Evolutionary conservation across 2,888 invertebrate genomes (phyloP), one percentile per base, ranked within the genome.

Genomic region (Pyrrhia umbra): DNA sequence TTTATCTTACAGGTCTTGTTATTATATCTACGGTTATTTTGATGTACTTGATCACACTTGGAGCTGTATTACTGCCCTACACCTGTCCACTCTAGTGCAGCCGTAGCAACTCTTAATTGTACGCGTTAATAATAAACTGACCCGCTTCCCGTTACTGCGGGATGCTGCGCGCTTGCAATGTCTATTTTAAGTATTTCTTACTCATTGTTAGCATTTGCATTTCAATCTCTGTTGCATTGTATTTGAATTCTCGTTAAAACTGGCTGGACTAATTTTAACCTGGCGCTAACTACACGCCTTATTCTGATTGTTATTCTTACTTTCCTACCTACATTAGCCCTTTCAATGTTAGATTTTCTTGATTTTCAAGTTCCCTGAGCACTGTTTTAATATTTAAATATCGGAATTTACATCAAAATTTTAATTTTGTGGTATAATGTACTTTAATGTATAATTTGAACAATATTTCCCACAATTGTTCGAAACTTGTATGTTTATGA

Each of bases 181-280:
- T 84, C 82, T 89, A 88, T 85, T 85, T 82, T 82, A 80, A 82
- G 81, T 77, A 58, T 70, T 72, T 75, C 82, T 86, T 85, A 86
- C 76, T 88, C 88, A 88, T 85, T 85, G 84, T 85, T 67, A 63
- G 66, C 67, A 72, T 68, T 71, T 58, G 60, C 65, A 69, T 61
- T 62, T 63, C 52, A 25, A 58, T 71, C 30, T 58, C 51, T 25
- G 39, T 18, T 75, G 49, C 54, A 55, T 46, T 61, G 45, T 57
- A 50, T 18, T 68, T 39, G 39, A 42, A 65, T 71, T 71, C 34
- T 43, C 10, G 39, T 43, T 67, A 16, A 51, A 30, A 37, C 37
- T 23, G 34, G n/a, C 40, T 59, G 16, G 5, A 13, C 47, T 55
- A 16, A 30, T 47, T 56, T 52, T 43, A 25, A 16, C 6, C 6